Evolutionary conservation across 2,797 vertebrate genomes (phyloP).

Genomic region (Loris lydekkerianus): DNA sequence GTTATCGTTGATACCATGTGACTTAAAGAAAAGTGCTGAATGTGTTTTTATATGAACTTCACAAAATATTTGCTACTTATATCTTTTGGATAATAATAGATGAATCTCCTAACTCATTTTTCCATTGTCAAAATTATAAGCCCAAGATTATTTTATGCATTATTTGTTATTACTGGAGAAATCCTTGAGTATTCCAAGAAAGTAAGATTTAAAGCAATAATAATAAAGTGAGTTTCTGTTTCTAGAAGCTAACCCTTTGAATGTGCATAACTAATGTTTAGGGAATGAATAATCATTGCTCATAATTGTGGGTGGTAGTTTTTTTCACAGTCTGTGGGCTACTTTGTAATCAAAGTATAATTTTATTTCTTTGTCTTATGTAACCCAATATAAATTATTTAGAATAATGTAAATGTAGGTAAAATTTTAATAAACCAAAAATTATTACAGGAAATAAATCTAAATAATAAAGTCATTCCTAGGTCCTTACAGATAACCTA

Average conservation of each 20-base stretch:
- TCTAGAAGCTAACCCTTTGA: conserved; percentile 36
- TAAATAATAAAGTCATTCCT: background rate
- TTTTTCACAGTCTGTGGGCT: conserved; percentile 23
- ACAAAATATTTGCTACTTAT: conserved; percentile 32
- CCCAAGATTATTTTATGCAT: conserved; percentile 43
- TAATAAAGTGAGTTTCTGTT: conserved; percentile 51
- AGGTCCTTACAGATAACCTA: background rate
- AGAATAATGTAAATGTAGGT: background rate
- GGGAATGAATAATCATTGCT: conserved; percentile 2
- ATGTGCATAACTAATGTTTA: conserved; percentile 64
- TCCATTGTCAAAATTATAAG: conserved; percentile 52
- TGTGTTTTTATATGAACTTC: conserved; percentile 53
- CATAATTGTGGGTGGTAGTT: conserved; percentile 38
- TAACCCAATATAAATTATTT: conserved; percentile 3
- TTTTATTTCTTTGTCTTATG: conserved; percentile 59
- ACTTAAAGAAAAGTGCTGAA: conserved; percentile 32
- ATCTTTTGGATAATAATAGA: conserved; percentile 7
- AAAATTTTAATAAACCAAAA: conserved; percentile 43
- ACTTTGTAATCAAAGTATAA: conserved; percentile 52
- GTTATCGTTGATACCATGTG: conserved; percentile 53
- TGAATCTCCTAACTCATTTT: conserved; percentile 31
- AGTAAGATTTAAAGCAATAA: background rate
- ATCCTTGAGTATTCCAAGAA: conserved; percentile 48
- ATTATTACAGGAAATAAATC: background rate
- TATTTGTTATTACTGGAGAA: conserved; percentile 68